Evolutionary conservation across 2,888 invertebrate genomes (phyloP), one percentile per base, ranked within the genome.

Genomic region (Andrena minutula): DNA sequence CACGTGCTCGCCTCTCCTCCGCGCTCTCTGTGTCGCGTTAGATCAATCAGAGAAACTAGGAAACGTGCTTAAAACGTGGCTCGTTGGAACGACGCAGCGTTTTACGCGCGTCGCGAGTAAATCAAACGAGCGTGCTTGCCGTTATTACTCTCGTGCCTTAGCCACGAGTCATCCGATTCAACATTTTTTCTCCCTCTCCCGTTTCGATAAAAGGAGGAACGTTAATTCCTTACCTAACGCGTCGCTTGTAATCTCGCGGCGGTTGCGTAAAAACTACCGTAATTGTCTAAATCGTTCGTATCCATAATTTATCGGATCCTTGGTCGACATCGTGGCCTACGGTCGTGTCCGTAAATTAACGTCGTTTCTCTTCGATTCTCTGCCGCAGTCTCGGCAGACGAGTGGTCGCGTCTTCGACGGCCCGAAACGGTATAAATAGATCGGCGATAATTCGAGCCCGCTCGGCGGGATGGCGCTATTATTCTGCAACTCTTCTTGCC

Each of bases 151-250:
- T 72, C 70, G 20, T 63, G 32, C 63, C 72, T 60, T 76, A 26
- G 32, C 32, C 56, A 16, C 41, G 41, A 41, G 41, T 41, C 16
- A 41, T 41, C 16, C 41, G 16, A 41, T 41, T 41, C 16, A 12
- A 41, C 41, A 41, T 41, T 41, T 41, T 16, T 41, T 75, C 69
- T 78, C 23, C 56, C 56, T 23, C 23, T 69, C 51, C 58, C 16
- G 6, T 41, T 64, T 41, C 66, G 30, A 60, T 66, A 66, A 69
- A 63, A 30, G 32, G 49, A 32, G 51, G 20, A 70, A 79, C 28
- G 41, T 51, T 70, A 79, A 75, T 75, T 71, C n/a, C 70, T 79
- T 66, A 60, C 51, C 49, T 65, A 79, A 75, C 60, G n/a, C n/a
- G 26, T n/a, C 12, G 7, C 51, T 49, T 56, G 78, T 69, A 69